Percentiles rank a stretch among this genome's conserved stretches.
Conservation (phyloP, 2,113 vertebrate species). For the Leucopsar rothschildi region DNA sequence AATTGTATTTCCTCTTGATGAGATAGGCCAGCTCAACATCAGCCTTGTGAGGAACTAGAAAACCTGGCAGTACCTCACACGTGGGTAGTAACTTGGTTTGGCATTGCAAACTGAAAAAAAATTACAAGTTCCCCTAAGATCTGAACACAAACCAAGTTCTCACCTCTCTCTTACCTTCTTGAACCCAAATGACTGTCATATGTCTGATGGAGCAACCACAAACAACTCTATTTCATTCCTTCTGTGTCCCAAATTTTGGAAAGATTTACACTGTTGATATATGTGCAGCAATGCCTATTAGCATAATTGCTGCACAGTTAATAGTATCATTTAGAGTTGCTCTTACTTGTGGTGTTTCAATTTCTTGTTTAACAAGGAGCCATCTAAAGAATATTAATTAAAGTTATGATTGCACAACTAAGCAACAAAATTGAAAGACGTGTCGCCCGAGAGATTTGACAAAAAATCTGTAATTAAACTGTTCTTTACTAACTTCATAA, state of each 20-base stretch:
- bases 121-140: rapidly evolving
- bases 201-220: background rate
- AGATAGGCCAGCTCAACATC: background rate
- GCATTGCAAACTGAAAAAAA: background rate
- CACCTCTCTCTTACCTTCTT: background rate
- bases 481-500: background rate
- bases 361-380: slow-evolving; percentile 2
- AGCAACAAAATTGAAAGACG: background rate
- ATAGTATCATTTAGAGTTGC: background rate
- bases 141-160: background rate
- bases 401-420: background rate
- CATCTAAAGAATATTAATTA: background rate
- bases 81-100: background rate
- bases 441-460: background rate
- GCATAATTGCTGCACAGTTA: background rate
- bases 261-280: background rate
- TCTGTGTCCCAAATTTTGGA: background rate
- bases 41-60: background rate
- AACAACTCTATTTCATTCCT: background rate
- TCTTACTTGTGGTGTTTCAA: background rate
- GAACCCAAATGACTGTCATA: background rate
- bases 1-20: background rate
- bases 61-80: background rate
- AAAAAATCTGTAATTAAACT: slow-evolving; percentile 6
- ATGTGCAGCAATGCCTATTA: background rate